Percentiles rank a stretch among this genome's conserved stretches.
phyloP scores from a whole-genome alignment of 2,888 invertebrate species.

The Euplagia quadripunctaria region DNA sequence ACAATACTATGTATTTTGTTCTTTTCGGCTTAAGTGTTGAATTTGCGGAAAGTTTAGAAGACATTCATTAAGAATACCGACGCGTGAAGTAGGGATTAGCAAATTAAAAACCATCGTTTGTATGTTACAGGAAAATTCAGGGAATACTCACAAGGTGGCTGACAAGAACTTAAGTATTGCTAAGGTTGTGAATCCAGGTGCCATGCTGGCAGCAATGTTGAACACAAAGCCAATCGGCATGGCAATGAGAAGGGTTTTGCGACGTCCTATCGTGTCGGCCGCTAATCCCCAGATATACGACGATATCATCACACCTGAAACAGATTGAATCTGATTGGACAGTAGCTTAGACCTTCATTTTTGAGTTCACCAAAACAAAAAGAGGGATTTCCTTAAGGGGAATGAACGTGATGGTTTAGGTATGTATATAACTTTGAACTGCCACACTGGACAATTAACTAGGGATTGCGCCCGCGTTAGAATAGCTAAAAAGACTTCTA shows the following conservation, averaged over 20 bases:
- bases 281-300: slow-evolving; percentile 78
- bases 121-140: too few relatives aligned
- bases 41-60: neutral
- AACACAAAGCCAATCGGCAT: slow-evolving; percentile 72
- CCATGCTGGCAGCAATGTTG: slow-evolving; percentile 68
- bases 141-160: slow-evolving; percentile 70
- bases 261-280: slow-evolving; percentile 74
- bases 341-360: neutral
- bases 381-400: too few relatives aligned
- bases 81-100: too few relatives aligned
- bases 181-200: slow-evolving; percentile 65
- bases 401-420: too few relatives aligned
- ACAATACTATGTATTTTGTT: neutral
- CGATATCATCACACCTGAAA: slow-evolving; percentile 70
- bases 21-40: neutral
- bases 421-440: too few relatives aligned
- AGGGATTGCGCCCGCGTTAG: too few relatives aligned
- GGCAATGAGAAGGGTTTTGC: slow-evolving; percentile 67
- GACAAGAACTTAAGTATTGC: slow-evolving; percentile 73
- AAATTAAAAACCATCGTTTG: too few relatives aligned
- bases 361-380: neutral
- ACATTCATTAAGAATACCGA: too few relatives aligned
- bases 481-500: too few relatives aligned
- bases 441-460: too few relatives aligned
- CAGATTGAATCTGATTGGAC: neutral